Evolutionary conservation across 2,113 vertebrate genomes (phyloP).

Genomic region (Micronycteris hirsuta): DNA sequence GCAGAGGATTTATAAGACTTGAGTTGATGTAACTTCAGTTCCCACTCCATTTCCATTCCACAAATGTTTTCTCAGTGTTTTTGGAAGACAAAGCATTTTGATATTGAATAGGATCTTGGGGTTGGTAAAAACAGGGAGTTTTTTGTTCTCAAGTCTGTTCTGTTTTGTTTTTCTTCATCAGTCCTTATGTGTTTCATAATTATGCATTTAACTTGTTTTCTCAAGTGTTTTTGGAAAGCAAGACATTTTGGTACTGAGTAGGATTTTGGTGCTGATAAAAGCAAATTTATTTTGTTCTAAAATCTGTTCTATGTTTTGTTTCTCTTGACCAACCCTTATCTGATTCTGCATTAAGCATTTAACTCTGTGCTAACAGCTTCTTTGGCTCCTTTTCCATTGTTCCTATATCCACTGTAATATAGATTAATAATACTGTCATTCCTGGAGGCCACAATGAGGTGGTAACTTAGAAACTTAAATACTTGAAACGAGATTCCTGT

Average conservation of each 20-base stretch:
- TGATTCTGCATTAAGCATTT: neutral
- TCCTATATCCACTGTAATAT: neutral
- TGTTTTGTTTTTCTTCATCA: neutral
- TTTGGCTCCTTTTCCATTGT: neutral
- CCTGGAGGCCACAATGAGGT: neutral
- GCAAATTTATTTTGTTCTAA: neutral
- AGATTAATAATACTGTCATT: neutral
- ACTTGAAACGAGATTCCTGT: neutral
- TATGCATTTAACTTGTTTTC: neutral
- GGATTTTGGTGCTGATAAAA: neutral
- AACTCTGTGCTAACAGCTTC: neutral
- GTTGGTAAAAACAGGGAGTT: neutral
- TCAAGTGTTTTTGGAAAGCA: neutral
- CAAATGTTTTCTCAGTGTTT: neutral
- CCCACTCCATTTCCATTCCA: neutral
- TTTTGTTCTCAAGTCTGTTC: neutral
- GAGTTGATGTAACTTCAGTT: neutral
- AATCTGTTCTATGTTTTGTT: neutral
- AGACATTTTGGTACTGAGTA: neutral
- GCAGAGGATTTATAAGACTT: neutral
- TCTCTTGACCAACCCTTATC: neutral
- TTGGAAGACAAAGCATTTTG: neutral
- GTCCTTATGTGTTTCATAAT: neutral
- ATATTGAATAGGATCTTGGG: conserved; percentile 1
- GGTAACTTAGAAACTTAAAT: neutral